Base-by-base conservation (phyloP, 2,113 vertebrate species). In the Spea bombifrons region DNA sequence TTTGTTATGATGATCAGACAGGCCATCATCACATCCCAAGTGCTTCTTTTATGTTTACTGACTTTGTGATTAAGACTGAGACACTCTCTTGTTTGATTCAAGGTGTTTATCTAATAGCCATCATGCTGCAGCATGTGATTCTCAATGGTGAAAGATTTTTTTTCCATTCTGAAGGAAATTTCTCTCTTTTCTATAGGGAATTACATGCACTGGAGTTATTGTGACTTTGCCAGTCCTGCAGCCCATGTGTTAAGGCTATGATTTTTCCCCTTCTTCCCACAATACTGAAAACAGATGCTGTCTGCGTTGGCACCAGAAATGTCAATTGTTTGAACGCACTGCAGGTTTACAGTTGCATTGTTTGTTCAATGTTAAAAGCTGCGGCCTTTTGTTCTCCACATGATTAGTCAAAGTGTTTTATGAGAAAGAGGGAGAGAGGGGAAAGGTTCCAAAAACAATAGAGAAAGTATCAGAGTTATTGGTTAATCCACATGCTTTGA, bases 391-490 rank as follows among this genome's bases (percentile, higher is more conserved):
- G 75, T 76, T 76, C 75, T 76, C 75, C 75, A 59, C 66, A 69
- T 68, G 66, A 76, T 76, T 76, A 76, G 75, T 69, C 75, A 76
- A 76, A 69, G 50, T 57, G 75, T 68, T 76, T 76, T 76, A 69
- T 59, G 55, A 46, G 52, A 67, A 44, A 66, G 50, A 67, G 49
- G 68, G 66, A 50, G 66, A 76, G 55, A 76, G 75, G 66, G 75
- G 75, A 76, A 68, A 68, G 75, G 75, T 76, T 76, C 75, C 75
- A 76, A 76, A 76, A 69, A 76, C 75, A 76, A 76, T 76, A 69
- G 65, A 76, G 75, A 76, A 76, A 76, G 75, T 76, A 76, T 69
- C 66, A 68, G 46, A 65, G 50, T 76, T 76, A 59, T 76, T 68
- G 65, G 75, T 76, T 68, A 76, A 76, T 76, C 75, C 75, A 76